Evolutionary conservation across 1,140 invertebrate genomes (phyloP).

Genomic region (Microplitis demolitor): DNA sequence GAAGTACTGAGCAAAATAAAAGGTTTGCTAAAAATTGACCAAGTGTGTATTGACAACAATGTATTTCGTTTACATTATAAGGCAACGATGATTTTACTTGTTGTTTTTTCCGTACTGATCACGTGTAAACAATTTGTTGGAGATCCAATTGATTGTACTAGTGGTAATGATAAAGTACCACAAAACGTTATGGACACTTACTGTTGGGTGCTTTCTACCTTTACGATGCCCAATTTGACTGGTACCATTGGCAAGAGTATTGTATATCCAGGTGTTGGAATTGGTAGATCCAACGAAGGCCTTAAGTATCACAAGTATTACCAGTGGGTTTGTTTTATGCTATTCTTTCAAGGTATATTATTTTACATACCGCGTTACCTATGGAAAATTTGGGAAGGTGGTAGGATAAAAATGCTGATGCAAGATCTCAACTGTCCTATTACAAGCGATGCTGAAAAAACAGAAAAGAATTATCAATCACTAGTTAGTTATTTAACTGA

Average conservation of each 20-base stretch:
- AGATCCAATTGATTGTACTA: slow-evolving; percentile 71
- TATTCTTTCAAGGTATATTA: slow-evolving; percentile 66
- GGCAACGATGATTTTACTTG: slow-evolving; percentile 68
- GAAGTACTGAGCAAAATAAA: background rate
- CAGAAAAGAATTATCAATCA: slow-evolving; percentile 35
- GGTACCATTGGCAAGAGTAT: slow-evolving; percentile 43
- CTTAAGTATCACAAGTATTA: slow-evolving; percentile 67
- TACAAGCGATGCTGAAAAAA: slow-evolving; percentile 39
- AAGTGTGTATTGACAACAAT: slow-evolving; percentile 69
- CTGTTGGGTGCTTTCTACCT: slow-evolving; percentile 71
- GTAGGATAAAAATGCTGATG: slow-evolving; percentile 47
- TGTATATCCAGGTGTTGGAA: slow-evolving; percentile 45
- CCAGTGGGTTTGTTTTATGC: slow-evolving; percentile 68
- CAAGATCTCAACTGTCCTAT: slow-evolving; percentile 45
- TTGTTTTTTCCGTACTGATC: slow-evolving; percentile 70
- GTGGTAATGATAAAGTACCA: slow-evolving; percentile 36
- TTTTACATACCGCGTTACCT: slow-evolving; percentile 62
- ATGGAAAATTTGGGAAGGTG: slow-evolving; percentile 60
- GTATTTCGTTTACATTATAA: slow-evolving; percentile 73
- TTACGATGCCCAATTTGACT: slow-evolving; percentile 56
- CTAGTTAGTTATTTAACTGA: slow-evolving; percentile 43
- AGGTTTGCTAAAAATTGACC: slow-evolving; percentile 64
- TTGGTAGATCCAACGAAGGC: slow-evolving; percentile 49
- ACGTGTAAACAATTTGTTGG: slow-evolving; percentile 76
- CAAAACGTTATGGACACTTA: slow-evolving; percentile 58